phyloP scores from a whole-genome alignment of 2,888 invertebrate species.

The Dicranocentrus wangi region DNA sequence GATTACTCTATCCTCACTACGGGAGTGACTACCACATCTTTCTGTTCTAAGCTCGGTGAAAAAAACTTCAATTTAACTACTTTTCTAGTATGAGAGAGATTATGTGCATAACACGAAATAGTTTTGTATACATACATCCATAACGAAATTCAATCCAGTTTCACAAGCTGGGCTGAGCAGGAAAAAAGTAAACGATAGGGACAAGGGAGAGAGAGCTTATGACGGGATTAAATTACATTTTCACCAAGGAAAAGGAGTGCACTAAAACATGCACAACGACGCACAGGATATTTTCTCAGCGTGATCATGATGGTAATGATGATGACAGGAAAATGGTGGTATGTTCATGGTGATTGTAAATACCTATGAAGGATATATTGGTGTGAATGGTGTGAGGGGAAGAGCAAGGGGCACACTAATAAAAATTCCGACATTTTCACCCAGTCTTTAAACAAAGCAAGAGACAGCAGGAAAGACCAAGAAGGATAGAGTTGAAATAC shows the following conservation, averaged over 20 bases:
- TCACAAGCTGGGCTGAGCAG: conserved; percentile 5
- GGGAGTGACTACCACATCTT: no score
- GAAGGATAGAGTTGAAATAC: background rate
- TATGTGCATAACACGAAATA: no score
- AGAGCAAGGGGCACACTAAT: conserved; percentile 28
- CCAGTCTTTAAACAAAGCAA: background rate
- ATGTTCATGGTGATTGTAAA: conserved; percentile 8
- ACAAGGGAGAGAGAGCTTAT: conserved; percentile 38
- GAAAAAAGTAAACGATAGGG: conserved; percentile 19
- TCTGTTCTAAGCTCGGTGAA: background rate
- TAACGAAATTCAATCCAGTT: background rate
- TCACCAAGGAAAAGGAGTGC: conserved; percentile 17
- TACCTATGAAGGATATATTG: background rate
- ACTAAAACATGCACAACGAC: conserved; percentile 5
- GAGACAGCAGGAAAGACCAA: background rate
- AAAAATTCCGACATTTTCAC: conserved; percentile 31
- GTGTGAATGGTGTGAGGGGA: background rate
- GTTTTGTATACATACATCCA: no score
- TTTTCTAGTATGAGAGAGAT: no score
- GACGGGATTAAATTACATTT: conserved; percentile 54
- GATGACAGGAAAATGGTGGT: conserved; percentile 1
- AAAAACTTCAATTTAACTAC: no score
- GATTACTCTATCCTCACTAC: conserved; percentile 11
- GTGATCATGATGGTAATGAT: conserved; percentile 10
- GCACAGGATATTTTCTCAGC: conserved; percentile 30